Percentiles rank a stretch among this genome's conserved stretches.
These are phyloP conservation scores for Leuctra nigra DNA, from an alignment of 2,888 invertebrate genomes.

Conservation along the genomic window DNA sequence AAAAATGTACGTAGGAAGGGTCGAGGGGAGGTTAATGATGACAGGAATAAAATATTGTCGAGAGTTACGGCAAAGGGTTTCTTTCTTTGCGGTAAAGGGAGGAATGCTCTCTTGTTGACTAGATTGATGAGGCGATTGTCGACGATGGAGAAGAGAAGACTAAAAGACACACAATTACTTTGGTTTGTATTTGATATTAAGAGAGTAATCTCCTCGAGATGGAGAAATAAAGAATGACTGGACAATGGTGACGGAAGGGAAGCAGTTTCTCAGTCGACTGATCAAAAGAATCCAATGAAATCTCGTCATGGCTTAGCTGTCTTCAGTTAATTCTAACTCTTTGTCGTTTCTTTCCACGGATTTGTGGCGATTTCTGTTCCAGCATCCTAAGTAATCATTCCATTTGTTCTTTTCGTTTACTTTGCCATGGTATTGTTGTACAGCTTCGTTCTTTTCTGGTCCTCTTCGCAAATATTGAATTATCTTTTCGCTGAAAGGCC, in stretches of 20 bases:
- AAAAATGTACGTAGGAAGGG: slow-evolving; percentile 17
- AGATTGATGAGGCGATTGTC: too few species aligned
- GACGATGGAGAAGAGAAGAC: slow-evolving; percentile 7
- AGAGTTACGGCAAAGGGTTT: slow-evolving; percentile 17
- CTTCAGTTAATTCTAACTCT: slow-evolving; percentile 4
- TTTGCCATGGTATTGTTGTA: background rate
- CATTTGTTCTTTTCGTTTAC: slow-evolving; percentile 5
- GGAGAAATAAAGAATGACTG: slow-evolving; percentile 17
- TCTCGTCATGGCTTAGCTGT: slow-evolving; percentile 6
- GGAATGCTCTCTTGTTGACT: background rate
- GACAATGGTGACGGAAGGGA: slow-evolving; percentile 5
- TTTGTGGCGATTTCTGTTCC: slow-evolving; percentile 16
- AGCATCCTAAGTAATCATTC: slow-evolving; percentile 10
- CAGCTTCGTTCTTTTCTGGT: background rate
- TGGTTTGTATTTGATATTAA: slow-evolving; percentile 5
- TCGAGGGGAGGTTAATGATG: slow-evolving; percentile 19
- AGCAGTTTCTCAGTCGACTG: slow-evolving; percentile 18
- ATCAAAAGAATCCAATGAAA: background rate
- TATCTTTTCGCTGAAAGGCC: background rate
- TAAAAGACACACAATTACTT: slow-evolving; percentile 16
- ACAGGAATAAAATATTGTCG: slow-evolving; percentile 22
- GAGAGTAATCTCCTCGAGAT: slow-evolving; percentile 19
- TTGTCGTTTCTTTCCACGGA: slow-evolving; percentile 1
- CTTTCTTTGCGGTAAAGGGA: slow-evolving; percentile 14
- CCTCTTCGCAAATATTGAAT: background rate